These are phyloP conservation scores for Muscidifurax raptorellus DNA, from an alignment of 1,140 invertebrate genomes.

Conservation along the genomic window DNA sequence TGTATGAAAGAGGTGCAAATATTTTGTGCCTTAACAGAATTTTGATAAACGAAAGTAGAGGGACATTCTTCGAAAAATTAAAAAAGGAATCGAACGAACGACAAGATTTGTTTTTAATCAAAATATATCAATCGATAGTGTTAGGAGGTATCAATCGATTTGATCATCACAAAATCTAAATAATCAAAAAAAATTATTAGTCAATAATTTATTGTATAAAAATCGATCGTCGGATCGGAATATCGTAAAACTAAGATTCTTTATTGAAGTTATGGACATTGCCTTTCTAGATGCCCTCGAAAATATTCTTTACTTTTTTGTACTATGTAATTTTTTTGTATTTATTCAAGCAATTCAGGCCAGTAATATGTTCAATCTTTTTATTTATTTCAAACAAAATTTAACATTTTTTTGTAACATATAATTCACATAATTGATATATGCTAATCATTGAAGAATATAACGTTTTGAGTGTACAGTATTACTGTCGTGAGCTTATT, in stretches of 20 bases:
- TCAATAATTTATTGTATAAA: not conserved
- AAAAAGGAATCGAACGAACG: too few relatives aligned
- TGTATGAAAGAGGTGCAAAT: too few relatives aligned
- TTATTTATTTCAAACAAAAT: not conserved
- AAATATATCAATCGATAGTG: too few relatives aligned
- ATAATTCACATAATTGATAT: not conserved
- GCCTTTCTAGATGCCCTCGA: not conserved
- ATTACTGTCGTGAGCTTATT: not conserved
- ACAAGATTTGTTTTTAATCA: too few relatives aligned
- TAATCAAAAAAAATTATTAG: not conserved
- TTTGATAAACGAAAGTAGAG: too few relatives aligned
- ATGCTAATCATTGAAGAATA: too few relatives aligned
- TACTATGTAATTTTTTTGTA: not conserved
- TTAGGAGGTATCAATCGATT: too few relatives aligned
- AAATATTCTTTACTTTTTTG: slow-evolving; percentile 11
- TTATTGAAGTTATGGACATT: not conserved
- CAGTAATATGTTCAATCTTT: not conserved
- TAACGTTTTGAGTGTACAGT: not conserved
- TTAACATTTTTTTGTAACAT: not conserved
- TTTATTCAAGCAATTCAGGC: too few relatives aligned
- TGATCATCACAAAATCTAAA: not conserved
- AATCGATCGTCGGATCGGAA: not conserved
- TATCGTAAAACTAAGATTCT: not conserved
- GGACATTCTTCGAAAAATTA: too few relatives aligned
- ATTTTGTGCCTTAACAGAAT: too few relatives aligned